Evolutionary conservation across 1,140 invertebrate species (phyloP), one percentile per base, ranked within the genome.

Genomic region (Maconellicoccus hirsutus): DNA sequence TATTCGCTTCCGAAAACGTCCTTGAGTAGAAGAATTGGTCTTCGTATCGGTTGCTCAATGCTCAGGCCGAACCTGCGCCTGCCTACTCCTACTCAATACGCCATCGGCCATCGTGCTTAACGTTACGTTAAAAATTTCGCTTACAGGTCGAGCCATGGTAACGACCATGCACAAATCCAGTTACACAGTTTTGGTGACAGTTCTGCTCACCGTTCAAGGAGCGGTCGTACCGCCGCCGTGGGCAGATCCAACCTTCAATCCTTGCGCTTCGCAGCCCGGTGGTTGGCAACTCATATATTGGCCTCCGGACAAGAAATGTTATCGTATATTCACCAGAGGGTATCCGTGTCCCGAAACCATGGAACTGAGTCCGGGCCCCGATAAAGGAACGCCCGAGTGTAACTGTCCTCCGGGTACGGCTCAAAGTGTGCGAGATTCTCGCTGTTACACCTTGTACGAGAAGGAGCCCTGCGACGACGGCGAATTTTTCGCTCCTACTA

Each of bases 281-380:
- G 89, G 89, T 16, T 93, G 91, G 91, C 88, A 92, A 75, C 82
- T 91, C 73, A 81, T 93, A 22, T 92, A 87, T 78, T 93, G 90
- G 90, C 86, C 89, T 0, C 80, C 83, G 0, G 87, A 93, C 76
- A 87, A 87, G 72, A 87, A 89, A 79, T 93, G 90, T 78, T 92
- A 92, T 77, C 90, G 88, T 77, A 92, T 93, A 78, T 93, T 91
- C 77, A 84, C 88, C 82, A 87, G 85, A 4, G 73, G 89, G 4
- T 83, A 88, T 71, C 89, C 90, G 0, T 92, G 90, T 79, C 89
- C 90, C 6, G 87, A 89, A 4, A 90, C 88, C 0, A 90, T 91
- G 85, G 91, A 93, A 78, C 77, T 93, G 6, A 87, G 85, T 72
- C 89, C 89, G 1, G 80, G 81, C 1, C 78, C 79, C 0, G 79